These are phyloP conservation scores for Netelia virgata DNA, from an alignment of 2,888 invertebrate genomes.

Conservation along the genomic window DNA sequence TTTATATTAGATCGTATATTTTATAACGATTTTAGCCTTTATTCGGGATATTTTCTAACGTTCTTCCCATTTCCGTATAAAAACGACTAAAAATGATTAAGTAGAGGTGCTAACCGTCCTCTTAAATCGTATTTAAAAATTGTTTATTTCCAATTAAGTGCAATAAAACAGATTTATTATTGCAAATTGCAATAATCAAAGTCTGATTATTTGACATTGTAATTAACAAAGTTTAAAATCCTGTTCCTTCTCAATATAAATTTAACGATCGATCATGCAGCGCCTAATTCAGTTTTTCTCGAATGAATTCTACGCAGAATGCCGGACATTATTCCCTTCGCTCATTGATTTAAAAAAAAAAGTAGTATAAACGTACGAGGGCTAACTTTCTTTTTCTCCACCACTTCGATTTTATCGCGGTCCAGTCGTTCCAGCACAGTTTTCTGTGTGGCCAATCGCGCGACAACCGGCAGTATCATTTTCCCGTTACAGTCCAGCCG, in stretches of 20 bases:
- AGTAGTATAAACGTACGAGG: neutral
- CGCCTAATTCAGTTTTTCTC: neutral
- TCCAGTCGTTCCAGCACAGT: conserved; percentile 23
- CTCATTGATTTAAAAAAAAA: neutral
- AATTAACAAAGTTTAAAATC: no score
- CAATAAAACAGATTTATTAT: no score
- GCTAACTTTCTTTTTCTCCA: conserved; percentile 2
- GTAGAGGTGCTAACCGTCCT: no score
- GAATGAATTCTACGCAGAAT: neutral
- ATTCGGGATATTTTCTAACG: no score
- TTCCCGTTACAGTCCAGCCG: conserved; percentile 40
- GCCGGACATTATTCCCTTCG: neutral
- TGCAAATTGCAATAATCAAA: no score
- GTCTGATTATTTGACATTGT: no score
- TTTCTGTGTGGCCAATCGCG: conserved; percentile 36
- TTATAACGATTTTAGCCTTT: no score
- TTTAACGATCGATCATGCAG: neutral
- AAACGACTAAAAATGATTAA: no score
- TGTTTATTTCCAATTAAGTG: no score
- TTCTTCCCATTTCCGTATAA: no score
- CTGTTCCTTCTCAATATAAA: neutral
- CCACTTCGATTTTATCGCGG: conserved; percentile 35
- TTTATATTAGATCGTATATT: neutral
- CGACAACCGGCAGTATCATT: conserved; percentile 52
- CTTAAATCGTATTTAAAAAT: no score